Conservation (phyloP, 2,113 vertebrate genomes). For the Channa maculata region DNA sequence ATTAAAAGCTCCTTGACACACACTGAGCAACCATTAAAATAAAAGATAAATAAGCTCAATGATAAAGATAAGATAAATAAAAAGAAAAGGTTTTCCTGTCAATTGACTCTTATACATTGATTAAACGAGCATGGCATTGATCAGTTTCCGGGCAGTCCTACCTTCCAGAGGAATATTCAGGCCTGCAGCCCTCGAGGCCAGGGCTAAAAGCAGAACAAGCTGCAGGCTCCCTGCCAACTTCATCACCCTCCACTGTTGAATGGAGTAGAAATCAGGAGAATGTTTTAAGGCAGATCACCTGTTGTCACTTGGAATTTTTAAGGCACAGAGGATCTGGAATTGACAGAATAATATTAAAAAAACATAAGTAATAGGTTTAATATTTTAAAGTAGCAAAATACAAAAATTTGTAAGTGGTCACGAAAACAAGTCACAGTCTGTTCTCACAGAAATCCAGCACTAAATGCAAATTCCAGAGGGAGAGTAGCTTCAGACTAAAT, state of each 20-base stretch:
- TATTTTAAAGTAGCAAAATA: neutral
- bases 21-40: too few relatives aligned
- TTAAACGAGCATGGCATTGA: too few relatives aligned
- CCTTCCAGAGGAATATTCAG: constrained; percentile 87
- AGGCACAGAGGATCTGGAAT: constrained; percentile 59
- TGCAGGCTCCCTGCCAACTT: constrained; percentile 73
- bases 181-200: constrained; percentile 69
- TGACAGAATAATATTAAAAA: neutral
- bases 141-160: constrained; percentile 57
- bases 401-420: neutral
- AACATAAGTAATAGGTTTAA: neutral
- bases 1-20: neutral
- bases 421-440: neutral
- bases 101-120: too few relatives aligned
- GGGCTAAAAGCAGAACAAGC: constrained; percentile 73
- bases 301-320: constrained; percentile 45
- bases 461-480: constrained; percentile 3
- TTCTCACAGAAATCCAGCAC: neutral
- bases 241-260: constrained; percentile 78
- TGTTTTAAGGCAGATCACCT: constrained; percentile 36
- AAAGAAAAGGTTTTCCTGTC: too few relatives aligned
- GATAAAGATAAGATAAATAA: too few relatives aligned
- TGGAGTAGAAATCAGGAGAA: constrained; percentile 53
- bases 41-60: too few relatives aligned
- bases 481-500: constrained; percentile 1